Base-by-base conservation (phyloP, 2,888 invertebrate genomes). In the Corbicula japonica region DNA sequence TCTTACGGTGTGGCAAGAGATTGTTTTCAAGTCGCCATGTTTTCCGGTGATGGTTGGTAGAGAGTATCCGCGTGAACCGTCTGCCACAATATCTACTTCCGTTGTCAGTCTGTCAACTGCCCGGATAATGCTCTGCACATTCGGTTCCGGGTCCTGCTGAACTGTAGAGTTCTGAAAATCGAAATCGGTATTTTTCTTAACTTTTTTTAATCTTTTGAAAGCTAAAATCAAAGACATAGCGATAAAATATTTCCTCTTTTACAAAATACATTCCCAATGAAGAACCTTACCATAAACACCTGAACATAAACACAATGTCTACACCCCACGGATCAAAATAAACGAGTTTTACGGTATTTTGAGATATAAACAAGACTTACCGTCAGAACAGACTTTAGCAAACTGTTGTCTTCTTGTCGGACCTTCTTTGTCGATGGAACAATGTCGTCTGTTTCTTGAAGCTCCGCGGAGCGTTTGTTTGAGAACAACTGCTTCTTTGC, bases 11-110 rank as follows among this genome's bases (percentile, higher is more conserved):
- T 80, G 60, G 10, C 77, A 62, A 5, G 84, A 70, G 44, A 84
- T 76, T 6, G 70, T 35, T 56, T 81, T 84, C 35, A 84, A 35
- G 41, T 84, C 84, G 41, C 73, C 52, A 46, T 84, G 79, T 76
- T 80, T 84, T n/a, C 84, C 84, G 32, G 41, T 12, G 15, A 84
- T 48, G 12, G 84, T 84, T 5, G 84, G 84, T n/a, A 84, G 41
- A 63, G 73, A 58, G 38, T 84, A 80, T 35, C 62, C 54, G 34
- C 71, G 69, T 61, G 81, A 80, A 18, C 84, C 84, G 41, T 84
- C 84, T 1, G 81, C 84, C 10, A 82, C 62, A n/a, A 84, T 69
- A 38, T 81, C 73, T 12, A 70, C 80, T 26, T 74, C 76, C 12
- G 78, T 79, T 32, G 79, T 66, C 44, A 84, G 54, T 58, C 76